Base-by-base conservation (phyloP, 1,140 invertebrate species). In the Lucilia sericata region DNA sequence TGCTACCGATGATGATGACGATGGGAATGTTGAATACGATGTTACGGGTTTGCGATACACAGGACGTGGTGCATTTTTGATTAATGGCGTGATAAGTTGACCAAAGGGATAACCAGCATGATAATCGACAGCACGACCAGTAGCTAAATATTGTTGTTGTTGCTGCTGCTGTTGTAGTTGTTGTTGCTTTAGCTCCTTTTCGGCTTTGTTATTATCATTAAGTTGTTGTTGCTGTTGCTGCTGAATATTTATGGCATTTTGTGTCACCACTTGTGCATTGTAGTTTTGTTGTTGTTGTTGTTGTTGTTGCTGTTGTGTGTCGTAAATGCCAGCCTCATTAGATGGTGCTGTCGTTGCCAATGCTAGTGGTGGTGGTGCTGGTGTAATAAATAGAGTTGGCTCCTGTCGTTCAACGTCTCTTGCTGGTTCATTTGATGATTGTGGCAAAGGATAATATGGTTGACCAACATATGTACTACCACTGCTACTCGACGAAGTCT, bases 121-220 rank as follows among this genome's bases (percentile, higher is more conserved):
- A 85, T 90, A 90, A 80, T 90, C 89, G 2, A 90, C 87, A 8
- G 89, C 89, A 0, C 89, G 89, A n/a, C 89, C 89, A 17, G 89
- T 90, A 25, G 89, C 87, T 0, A 87, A 85, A 21, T 84, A 85
- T n/a, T 51, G 65, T 0, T 86, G 49, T 1, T 84, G 42, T 9
- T 85, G 83, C 47, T 86, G 0, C 85, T 3, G 25, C 76, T 80
- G 5, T n/a, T 51, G 65, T 0, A 86, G 49, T 2, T 84, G 42
- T 12, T 85, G 83, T 51, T 86, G 84, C 34, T 17, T 34, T 65
- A 10, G 21, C 21, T n/a, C 12, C 74, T 36, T 21, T 51, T 21
- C 14, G 17, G 65, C 65, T 47, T 21, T 84, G 19, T 78, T 60
- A 13, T 80, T 80, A 10, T 36, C 25, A 42, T 82, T 49, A 9